Evolutionary conservation across 2,113 vertebrate genomes (phyloP), one percentile per base, ranked within the genome.

Genomic region (Clarias macrocephalus): DNA sequence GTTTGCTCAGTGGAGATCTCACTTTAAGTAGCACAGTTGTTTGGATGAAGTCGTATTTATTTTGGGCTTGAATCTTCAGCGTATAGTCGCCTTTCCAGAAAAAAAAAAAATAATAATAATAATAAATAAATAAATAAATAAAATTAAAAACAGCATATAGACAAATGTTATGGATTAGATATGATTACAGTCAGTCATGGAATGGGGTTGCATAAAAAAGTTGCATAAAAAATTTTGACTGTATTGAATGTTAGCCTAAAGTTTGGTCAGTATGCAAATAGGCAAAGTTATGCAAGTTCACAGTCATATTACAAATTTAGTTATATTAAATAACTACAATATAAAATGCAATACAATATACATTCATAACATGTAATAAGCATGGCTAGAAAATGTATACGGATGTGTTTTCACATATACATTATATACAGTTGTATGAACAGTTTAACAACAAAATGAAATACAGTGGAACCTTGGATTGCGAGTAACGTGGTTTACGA

Each of bases 51-150:
- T 93, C 91, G 63, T 92, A 93, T 42, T 88, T 88, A 59, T 92
- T 94, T 85, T 84, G 88, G 60, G 92, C 92, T 85, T 93, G 90
- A 42, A 95, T 94, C 1, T 85, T 92, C 87, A 96, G 89, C 2
- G 48, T 89, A 85, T 93, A 95, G 89, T 95, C 88, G 85, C 91
- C 96, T 96, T 15, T 82, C 66, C 83, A 85, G 16, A 66, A 88
- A 65, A 54, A 0, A 90, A 11, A 30, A 68, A 87, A 68, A n/a
- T n/a, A n/a, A n/a, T n/a, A n/a, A n/a, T n/a, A n/a, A n/a, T n/a
- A n/a, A n/a, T n/a, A n/a, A n/a, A n/a, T n/a, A n/a, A n/a, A n/a
- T n/a, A n/a, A n/a, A n/a, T n/a, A 86, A 5, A 48, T 0, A 89
- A 11, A 37, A 66, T 85, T 65, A 88, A 5, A 48, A 18, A 81